Evolutionary conservation across 2,797 vertebrate species (phyloP).

Genomic region (Potorous gilbertii): DNA sequence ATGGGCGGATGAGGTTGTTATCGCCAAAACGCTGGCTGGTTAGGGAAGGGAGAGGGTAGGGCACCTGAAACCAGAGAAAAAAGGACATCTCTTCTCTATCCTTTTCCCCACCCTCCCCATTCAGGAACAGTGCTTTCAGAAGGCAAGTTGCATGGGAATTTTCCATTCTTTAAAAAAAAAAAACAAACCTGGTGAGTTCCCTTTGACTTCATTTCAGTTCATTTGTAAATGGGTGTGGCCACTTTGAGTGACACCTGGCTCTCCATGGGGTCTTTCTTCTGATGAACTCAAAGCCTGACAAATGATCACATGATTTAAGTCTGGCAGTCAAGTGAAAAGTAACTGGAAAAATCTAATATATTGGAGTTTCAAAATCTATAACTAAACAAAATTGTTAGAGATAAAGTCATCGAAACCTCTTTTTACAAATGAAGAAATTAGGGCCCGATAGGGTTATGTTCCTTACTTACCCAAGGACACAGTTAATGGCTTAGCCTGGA

Average conservation of each 20-base stretch:
- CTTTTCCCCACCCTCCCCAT: neutral
- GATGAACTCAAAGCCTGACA: neutral
- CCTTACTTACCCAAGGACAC: neutral
- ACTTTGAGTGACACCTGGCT: conserved; percentile 48
- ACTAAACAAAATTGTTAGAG: neutral
- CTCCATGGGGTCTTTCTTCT: conserved; percentile 46
- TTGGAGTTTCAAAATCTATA: neutral
- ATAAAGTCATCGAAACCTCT: neutral
- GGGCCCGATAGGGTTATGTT: neutral
- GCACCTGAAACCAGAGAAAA: conserved; percentile 6
- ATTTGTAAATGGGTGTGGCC: conserved; percentile 17
- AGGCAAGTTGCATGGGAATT: neutral
- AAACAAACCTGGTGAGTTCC: neutral
- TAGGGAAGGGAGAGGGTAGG: conserved; percentile 49
- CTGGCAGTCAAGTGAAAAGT: neutral
- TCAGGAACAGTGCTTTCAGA: neutral
- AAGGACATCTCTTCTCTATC: conserved; percentile 4
- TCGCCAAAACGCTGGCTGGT: conserved; percentile 37
- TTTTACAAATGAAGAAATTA: neutral
- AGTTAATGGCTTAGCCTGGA: neutral
- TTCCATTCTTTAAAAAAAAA: neutral
- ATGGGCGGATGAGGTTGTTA: neutral
- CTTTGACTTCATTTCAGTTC: neutral
- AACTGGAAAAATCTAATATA: neutral
- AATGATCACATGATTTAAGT: neutral